These are phyloP conservation scores for Bradypodion ventrale DNA, from an alignment of 2,797 vertebrate species.

Conservation along the genomic window DNA sequence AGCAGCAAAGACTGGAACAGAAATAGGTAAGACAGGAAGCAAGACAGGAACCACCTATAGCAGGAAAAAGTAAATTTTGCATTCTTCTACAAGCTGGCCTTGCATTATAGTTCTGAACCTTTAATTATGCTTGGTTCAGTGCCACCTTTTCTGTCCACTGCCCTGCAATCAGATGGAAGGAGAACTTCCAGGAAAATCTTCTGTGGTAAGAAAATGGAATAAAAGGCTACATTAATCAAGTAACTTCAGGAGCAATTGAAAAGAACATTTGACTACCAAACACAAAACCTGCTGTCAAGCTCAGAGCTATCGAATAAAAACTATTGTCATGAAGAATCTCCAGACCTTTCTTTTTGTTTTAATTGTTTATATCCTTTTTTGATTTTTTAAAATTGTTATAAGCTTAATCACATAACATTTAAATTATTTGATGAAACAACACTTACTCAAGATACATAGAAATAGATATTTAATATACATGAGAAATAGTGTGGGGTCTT, in stretches of 20 bases:
- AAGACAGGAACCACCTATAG: too few relatives aligned
- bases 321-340: constrained; percentile 1
- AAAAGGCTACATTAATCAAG: too few relatives aligned
- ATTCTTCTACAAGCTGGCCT: neutral
- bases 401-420: neutral
- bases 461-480: too few relatives aligned
- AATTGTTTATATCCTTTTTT: constrained; percentile 4
- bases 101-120: neutral
- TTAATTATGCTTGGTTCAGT: neutral
- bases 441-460: too few relatives aligned
- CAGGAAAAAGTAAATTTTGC: too few relatives aligned
- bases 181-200: neutral
- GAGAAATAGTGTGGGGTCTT: too few relatives aligned
- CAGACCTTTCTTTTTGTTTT: neutral
- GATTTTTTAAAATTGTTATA: neutral
- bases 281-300: neutral
- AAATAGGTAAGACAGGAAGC: too few relatives aligned
- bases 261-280: too few relatives aligned
- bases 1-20: too few relatives aligned
- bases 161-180: neutral
- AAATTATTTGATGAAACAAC: neutral
- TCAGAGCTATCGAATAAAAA: neutral
- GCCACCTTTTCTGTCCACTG: neutral
- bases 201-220: too few relatives aligned
- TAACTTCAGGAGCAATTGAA: too few relatives aligned